These are phyloP conservation scores for Prunella strophiata DNA, from an alignment of 2,797 vertebrate species.

Conservation along the genomic window DNA sequence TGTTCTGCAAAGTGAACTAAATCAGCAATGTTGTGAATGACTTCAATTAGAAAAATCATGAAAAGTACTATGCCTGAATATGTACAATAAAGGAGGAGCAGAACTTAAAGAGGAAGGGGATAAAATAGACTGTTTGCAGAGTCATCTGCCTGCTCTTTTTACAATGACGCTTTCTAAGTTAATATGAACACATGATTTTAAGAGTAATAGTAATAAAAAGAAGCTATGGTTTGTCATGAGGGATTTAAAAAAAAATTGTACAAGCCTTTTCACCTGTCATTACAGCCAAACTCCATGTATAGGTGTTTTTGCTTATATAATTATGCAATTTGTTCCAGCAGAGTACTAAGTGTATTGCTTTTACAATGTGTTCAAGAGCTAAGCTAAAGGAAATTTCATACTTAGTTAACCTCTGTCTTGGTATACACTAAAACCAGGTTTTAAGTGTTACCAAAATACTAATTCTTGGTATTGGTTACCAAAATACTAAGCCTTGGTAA, in stretches of 20 bases:
- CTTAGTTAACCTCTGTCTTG: background rate
- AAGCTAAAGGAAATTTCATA: background rate
- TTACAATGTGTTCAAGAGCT: background rate
- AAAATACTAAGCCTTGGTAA: background rate
- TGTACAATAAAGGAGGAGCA: background rate
- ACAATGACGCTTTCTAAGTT: background rate
- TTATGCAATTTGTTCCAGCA: background rate
- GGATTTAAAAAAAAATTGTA: background rate
- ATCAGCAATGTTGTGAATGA: background rate
- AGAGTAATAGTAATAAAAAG: background rate
- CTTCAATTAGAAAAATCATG: background rate
- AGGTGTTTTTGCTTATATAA: background rate
- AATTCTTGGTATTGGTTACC: background rate
- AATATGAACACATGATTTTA: accelerated
- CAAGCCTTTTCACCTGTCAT: background rate
- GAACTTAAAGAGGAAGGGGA: background rate
- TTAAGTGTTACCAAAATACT: background rate
- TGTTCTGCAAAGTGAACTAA: background rate
- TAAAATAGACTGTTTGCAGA: background rate
- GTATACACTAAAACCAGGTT: background rate
- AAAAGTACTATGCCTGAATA: background rate
- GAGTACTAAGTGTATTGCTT: background rate
- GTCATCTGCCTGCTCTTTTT: background rate
- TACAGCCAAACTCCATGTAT: background rate
- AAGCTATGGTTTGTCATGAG: background rate